Evolutionary conservation across 2,888 invertebrate genomes (phyloP), one percentile per base, ranked within the genome.

Genomic region (Pristionchus mayeri): DNA sequence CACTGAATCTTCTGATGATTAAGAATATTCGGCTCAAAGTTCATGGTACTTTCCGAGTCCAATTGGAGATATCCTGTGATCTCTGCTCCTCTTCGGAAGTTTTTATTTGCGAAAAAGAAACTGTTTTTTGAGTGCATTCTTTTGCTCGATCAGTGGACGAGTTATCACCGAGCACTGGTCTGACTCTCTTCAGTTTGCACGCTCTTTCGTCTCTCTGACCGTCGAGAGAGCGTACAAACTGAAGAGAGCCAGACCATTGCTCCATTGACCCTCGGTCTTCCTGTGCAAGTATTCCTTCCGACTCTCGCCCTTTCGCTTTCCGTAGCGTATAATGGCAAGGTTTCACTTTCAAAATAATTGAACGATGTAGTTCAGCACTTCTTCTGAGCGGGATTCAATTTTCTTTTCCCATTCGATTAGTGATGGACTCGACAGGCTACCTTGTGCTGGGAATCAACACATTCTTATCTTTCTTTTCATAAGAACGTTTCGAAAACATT

Each of bases 391-490:
- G 63, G 7, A 34, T 16, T 3, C 63, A 13, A 3, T 63, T 63
- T 34, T 34, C 18, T 11, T 34, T 63, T 34, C 34, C 37, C 37
- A 3, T 37, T 2, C 37, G 63, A 3, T 18, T 3, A 6, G 2
- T 67, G 11, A 37, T 34, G 18, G 34, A 67, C 18, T 67, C 63
- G 18, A 67, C 63, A 16, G 57, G 57, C 6, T 57, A 57, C 24
- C 27, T 57, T 2, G 57, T 57, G 6, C 63, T 67, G 7, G 63
- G 63, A 13, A 27, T 37, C 18, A 67, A 37, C 63, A 67, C 63
- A 37, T 21, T 67, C 34, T 67, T 67, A 18, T 67, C 63, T 18
- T 37, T 67, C 18, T 67, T 21, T 67, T 67, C 37, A 67, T 67
- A 18, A 37, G 63, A 67, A 34, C 63, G 1, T 67, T 67, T 21